A percentile compares a stretch with the other conserved stretches of the same genome.
Conservation (phyloP, 2,888 invertebrate genomes). For the Sisyra terminalis region DNA sequence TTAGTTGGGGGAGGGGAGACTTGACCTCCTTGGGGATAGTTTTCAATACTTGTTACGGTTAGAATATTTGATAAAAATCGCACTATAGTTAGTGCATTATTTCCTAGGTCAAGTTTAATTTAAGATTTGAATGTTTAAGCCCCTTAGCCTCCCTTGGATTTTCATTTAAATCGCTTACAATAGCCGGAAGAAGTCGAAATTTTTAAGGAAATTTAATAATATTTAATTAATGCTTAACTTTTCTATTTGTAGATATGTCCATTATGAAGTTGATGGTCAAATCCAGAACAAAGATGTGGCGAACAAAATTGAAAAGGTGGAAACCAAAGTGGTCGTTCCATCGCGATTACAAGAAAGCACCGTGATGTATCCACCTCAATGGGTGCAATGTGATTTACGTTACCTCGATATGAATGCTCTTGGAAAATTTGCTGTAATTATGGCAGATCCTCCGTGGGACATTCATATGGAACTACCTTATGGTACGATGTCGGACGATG, state of each 20-base stretch:
- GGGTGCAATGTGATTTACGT: conserved; percentile 94
- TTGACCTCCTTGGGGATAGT: too few relatives aligned
- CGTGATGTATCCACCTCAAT: conserved; percentile 78
- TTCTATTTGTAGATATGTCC: conserved; percentile 76
- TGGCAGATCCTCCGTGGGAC: conserved; percentile 99
- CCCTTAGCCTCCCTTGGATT: too few relatives aligned
- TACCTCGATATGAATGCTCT: conserved; percentile 80
- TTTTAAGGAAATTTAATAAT: too few relatives aligned
- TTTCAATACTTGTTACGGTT: too few relatives aligned
- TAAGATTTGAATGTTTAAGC: too few relatives aligned
- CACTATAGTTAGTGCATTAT: too few relatives aligned
- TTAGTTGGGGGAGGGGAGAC: too few relatives aligned
- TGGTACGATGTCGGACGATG: conserved; percentile 97
- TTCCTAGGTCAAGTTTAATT: too few relatives aligned
- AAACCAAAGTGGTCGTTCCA: conserved; percentile 10
- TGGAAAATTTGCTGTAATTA: conserved; percentile 95
- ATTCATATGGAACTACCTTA: conserved; percentile 99
- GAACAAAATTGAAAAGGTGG: conserved; percentile 20
- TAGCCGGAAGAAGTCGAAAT: too few relatives aligned
- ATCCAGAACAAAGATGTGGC: conserved; percentile 29
- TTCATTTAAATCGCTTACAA: too few relatives aligned
- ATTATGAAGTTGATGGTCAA: conserved; percentile 82
- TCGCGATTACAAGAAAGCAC: conserved; percentile 27
- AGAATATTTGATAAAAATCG: too few relatives aligned
- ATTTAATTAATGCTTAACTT: conserved; percentile 1